Conservation (phyloP, 2,888 invertebrate genomes). For the Palloptera scutellata region DNA sequence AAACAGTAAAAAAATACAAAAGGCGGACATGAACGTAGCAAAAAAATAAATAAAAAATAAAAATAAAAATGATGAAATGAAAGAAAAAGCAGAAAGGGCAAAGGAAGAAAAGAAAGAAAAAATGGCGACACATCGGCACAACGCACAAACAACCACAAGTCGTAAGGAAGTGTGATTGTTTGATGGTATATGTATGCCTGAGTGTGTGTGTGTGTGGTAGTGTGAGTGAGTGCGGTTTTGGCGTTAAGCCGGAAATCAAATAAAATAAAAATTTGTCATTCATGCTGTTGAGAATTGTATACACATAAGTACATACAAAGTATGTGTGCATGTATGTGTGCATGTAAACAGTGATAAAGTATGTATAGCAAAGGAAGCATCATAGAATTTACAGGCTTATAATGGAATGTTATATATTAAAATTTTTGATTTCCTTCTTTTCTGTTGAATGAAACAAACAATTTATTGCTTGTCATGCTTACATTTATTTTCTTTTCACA, state of each 20-base stretch:
- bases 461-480: not conserved
- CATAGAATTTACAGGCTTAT: not conserved
- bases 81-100: no score
- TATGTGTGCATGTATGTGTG: no score
- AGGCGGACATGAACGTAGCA: slow-evolving; percentile 13
- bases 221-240: slow-evolving; percentile 35
- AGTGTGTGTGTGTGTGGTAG: slow-evolving; percentile 7
- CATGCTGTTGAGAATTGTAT: not conserved
- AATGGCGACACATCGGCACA: not conserved
- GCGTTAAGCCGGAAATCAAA: slow-evolving; percentile 51
- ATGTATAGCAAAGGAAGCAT: not conserved
- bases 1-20: slow-evolving; percentile 57
- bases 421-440: not conserved
- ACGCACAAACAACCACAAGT: no score
- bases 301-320: no score
- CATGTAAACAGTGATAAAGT: no score
- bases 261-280: slow-evolving; percentile 59
- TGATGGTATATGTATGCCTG: slow-evolving; percentile 10
- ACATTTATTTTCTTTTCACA: not conserved
- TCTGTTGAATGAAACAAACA: not conserved
- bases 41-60: not conserved
- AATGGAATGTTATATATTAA: slow-evolving; percentile 2
- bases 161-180: slow-evolving; percentile 34
- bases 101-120: slow-evolving; percentile 6
- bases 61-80: slow-evolving; percentile 34